Evolutionary conservation across 2,888 invertebrate species (phyloP).

Genomic region (Microctonus aethiopoides): DNA sequence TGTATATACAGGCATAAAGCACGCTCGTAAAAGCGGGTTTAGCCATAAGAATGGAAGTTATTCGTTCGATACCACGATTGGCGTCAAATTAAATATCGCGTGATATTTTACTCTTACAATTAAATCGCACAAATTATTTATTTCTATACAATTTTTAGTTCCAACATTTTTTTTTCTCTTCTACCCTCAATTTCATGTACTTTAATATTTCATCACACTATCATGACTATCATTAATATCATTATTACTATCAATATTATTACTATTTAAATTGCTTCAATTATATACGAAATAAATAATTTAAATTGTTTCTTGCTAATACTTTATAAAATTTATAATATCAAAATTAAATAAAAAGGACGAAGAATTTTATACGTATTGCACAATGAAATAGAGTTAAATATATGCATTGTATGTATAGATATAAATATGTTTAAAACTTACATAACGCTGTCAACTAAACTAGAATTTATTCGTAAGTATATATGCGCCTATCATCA

Average conservation of each 20-base stretch:
- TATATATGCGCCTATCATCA: background rate
- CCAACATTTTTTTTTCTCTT: background rate
- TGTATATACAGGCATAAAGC: constrained; percentile 32
- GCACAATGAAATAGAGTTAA: background rate
- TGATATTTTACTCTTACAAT: constrained; percentile 25
- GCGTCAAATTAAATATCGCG: constrained; percentile 28
- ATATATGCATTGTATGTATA: background rate
- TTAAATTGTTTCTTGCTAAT: too few relatives aligned
- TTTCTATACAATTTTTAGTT: background rate
- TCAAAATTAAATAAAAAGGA: background rate
- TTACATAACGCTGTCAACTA: background rate
- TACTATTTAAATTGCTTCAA: background rate
- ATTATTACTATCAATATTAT: background rate
- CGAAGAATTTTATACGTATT: background rate
- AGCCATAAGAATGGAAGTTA: background rate
- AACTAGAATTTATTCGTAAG: background rate
- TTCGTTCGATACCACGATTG: constrained; percentile 29
- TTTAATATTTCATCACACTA: background rate
- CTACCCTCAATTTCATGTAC: background rate
- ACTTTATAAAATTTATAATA: too few relatives aligned
- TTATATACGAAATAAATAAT: background rate
- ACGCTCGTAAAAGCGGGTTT: constrained; percentile 31
- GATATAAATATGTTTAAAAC: background rate
- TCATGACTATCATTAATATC: background rate
- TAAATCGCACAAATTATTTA: background rate